Conservation (phyloP, 1,140 invertebrate species). For the Hylyphantes graminicola region DNA sequence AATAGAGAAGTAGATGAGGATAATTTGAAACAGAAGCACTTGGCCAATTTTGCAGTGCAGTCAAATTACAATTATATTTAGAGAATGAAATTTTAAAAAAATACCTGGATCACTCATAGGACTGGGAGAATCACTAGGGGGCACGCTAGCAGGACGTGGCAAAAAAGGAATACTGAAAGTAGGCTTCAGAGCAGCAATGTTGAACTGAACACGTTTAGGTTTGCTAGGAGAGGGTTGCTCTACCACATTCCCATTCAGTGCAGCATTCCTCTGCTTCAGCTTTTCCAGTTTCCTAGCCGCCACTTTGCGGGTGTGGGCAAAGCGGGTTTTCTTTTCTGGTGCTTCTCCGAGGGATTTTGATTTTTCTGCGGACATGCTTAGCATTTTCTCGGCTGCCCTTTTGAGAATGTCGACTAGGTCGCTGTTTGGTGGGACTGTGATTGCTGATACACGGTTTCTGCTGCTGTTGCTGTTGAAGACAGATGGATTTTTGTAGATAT, state of each 20-base stretch:
- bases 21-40: too few relatives aligned
- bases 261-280: conserved; percentile 39
- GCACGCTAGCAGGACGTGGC: not conserved
- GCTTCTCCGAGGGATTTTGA: not conserved
- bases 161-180: conserved; percentile 43
- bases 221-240: not conserved
- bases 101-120: not conserved
- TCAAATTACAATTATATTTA: too few relatives aligned
- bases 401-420: conserved; percentile 43
- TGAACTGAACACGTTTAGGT: conserved; percentile 40
- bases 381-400: conserved; percentile 59
- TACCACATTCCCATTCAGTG: not conserved
- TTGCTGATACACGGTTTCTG: not conserved
- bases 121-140: not conserved
- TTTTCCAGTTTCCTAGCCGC: conserved; percentile 47
- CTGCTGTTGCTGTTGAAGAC: not conserved
- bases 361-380: conserved; percentile 35
- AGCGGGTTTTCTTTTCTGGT: conserved; percentile 48
- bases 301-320: conserved; percentile 58
- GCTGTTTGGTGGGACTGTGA: conserved; percentile 12
- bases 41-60: too few relatives aligned
- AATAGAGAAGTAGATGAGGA: too few relatives aligned
- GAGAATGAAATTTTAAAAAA: too few relatives aligned
- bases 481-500: too few relatives aligned
- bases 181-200: conserved; percentile 45